Percentiles rank a stretch among this genome's conserved stretches.
Evolutionary conservation across 2,113 vertebrate genomes (phyloP).

Genomic region (Pimephales promelas): DNA sequence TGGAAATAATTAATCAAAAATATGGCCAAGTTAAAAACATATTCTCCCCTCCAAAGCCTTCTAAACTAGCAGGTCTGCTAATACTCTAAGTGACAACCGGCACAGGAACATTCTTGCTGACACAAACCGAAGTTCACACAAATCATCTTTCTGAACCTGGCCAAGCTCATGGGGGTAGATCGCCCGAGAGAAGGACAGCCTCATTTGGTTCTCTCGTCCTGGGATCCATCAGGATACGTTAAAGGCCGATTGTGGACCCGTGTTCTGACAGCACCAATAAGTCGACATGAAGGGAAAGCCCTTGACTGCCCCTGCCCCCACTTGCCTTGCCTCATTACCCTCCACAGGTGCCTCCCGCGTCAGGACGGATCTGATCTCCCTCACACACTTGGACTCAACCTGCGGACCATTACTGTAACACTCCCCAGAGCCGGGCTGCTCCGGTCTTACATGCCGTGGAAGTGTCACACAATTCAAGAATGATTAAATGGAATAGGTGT

Average conservation of each 20-base stretch:
- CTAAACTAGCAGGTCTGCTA: constrained; percentile 26
- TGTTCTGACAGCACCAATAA: constrained; percentile 75
- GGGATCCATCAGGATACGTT: constrained; percentile 66
- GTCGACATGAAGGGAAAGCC: constrained; percentile 61
- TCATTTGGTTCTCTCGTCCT: constrained; percentile 64
- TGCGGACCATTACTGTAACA: constrained; percentile 64
- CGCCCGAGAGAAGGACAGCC: constrained; percentile 57
- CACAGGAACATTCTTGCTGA: constrained; percentile 43
- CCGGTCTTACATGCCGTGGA: constrained; percentile 52
- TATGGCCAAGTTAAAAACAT: background rate
- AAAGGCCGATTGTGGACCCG: constrained; percentile 64
- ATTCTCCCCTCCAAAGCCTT: background rate
- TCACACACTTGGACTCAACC: constrained; percentile 41
- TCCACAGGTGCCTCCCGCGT: constrained; percentile 70
- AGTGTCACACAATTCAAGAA: constrained; percentile 60
- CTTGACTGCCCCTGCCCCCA: constrained; percentile 49
- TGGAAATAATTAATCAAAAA: background rate
- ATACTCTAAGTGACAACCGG: constrained; percentile 37
- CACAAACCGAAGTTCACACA: constrained; percentile 52
- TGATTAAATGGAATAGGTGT: constrained; percentile 53
- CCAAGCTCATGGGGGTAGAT: constrained; percentile 49
- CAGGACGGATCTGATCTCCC: constrained; percentile 56
- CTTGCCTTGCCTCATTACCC: constrained; percentile 67
- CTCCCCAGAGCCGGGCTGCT: constrained; percentile 61
- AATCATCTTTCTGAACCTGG: constrained; percentile 56